These are phyloP conservation scores for Felis catus DNA, from an alignment of 2,113 vertebrate species.

Conservation along the genomic window F.catus_Fca126_mat1.0 CM031413.1:10396001-10396500, in stretches of 20 bases:
- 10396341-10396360: neutral
- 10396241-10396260: neutral
- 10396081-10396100: neutral
- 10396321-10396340: neutral
- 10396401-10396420: neutral
- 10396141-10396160: neutral
- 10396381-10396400: neutral
- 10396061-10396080: neutral
- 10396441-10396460: neutral
- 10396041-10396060: fast-evolving
- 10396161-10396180: neutral
- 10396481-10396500: neutral
- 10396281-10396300: neutral
- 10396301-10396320: neutral
- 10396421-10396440: neutral
- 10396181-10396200: neutral
- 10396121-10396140: neutral
- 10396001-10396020: fast-evolving
- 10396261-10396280: neutral
- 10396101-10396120: neutral
- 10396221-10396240: neutral
- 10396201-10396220: neutral
- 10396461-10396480: neutral
- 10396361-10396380: neutral
- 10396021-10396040: fast-evolving